A percentile compares a stretch with the other conserved stretches of the same genome.
phyloP scores from a whole-genome alignment of 2,888 invertebrate species.

The Patella depressa region DNA sequence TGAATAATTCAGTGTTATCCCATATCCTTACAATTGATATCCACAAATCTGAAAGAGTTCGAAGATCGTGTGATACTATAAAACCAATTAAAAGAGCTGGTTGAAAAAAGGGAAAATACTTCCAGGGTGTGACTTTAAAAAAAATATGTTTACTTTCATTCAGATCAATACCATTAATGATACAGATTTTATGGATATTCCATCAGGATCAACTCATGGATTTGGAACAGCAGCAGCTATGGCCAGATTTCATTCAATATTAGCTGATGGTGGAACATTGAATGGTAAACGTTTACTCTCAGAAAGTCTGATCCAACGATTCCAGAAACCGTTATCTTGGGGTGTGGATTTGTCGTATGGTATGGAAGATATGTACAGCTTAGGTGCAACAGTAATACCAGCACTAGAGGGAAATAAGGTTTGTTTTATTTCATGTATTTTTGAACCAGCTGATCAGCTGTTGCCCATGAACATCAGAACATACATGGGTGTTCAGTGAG shows the following conservation, averaged over 20 bases:
- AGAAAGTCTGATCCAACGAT: slow-evolving; percentile 37
- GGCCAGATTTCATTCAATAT: slow-evolving; percentile 52
- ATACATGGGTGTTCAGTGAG: too few species aligned
- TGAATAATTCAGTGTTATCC: not conserved
- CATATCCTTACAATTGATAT: too few species aligned
- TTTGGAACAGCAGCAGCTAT: slow-evolving; percentile 52
- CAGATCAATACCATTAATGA: slow-evolving; percentile 52
- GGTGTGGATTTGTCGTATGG: slow-evolving; percentile 52
- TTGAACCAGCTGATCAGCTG: too few species aligned
- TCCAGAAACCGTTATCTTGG: slow-evolving; percentile 49
- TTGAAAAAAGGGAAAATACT: not conserved
- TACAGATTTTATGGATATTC: slow-evolving; percentile 56
- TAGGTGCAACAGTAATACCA: slow-evolving; percentile 54
- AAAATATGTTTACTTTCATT: slow-evolving; percentile 19
- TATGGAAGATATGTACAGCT: slow-evolving; percentile 49
- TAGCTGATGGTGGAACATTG: slow-evolving; percentile 56
- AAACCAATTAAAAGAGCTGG: too few species aligned
- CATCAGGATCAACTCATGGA: slow-evolving; percentile 53
- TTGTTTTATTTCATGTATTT: not conserved
- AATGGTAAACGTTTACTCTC: slow-evolving; percentile 46
- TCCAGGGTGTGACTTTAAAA: slow-evolving; percentile 6
- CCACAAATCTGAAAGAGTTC: too few species aligned
- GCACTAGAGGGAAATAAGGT: slow-evolving; percentile 52
- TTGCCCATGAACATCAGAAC: too few species aligned
- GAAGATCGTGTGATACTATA: too few species aligned